phyloP scores from a whole-genome alignment of 2,113 vertebrate genomes.

The Nothobranchius kuhntae region DNA sequence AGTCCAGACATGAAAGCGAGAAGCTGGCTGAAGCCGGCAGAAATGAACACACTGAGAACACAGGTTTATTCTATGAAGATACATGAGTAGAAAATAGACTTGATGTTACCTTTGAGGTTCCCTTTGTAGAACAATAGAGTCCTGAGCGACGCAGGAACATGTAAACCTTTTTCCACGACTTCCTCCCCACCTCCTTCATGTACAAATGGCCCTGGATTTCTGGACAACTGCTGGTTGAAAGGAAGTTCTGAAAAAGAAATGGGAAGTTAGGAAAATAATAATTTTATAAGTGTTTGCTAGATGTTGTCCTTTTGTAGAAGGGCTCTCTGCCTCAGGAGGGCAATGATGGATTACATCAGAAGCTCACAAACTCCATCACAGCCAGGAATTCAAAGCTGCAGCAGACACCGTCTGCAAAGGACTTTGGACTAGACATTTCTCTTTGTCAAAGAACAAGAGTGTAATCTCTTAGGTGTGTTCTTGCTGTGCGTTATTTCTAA shows the following conservation, averaged over 20 bases:
- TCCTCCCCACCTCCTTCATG: constrained; percentile 92
- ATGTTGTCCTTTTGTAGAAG: constrained; percentile 1
- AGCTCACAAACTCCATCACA: constrained; percentile 5
- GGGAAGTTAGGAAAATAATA: not conserved
- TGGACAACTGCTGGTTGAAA: constrained; percentile 92
- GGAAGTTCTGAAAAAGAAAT: constrained; percentile 84
- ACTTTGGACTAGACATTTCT: not conserved
- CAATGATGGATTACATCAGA: constrained; percentile 22
- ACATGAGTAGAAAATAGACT: not conserved
- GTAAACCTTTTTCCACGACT: constrained; percentile 96
- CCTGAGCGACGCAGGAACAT: constrained; percentile 94
- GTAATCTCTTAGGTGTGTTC: too few species aligned
- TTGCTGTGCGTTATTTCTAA: too few species aligned
- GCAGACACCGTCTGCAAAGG: constrained; percentile 14
- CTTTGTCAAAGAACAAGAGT: constrained; percentile 9
- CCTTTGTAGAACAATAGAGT: constrained; percentile 97
- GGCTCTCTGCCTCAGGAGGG: constrained; percentile 4
- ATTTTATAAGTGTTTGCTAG: constrained; percentile 3
- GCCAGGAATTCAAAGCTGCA: constrained; percentile 8
- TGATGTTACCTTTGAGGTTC: constrained; percentile 89
- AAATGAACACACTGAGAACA: not conserved
- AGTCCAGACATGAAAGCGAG: constrained; percentile 38
- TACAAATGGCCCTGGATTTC: constrained; percentile 97
- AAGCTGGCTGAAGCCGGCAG: constrained; percentile 36
- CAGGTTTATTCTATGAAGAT: constrained; percentile 10